A percentile compares a stretch with the other conserved stretches of the same genome.
These are phyloP conservation scores for Ellobium chinense DNA, from an alignment of 2,888 invertebrate genomes.

Conservation along the genomic window DNA sequence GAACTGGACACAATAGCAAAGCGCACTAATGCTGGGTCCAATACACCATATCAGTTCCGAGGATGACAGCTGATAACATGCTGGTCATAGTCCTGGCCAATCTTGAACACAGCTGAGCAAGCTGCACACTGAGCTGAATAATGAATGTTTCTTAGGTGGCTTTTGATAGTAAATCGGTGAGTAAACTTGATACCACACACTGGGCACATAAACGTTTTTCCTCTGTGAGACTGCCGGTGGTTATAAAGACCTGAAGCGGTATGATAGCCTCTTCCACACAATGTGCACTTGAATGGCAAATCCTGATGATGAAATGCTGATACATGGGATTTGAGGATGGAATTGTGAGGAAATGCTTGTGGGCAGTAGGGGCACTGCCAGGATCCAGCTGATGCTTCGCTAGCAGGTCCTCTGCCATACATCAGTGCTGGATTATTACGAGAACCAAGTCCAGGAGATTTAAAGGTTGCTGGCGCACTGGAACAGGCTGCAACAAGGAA, in stretches of 20 bases:
- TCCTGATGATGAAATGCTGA: constrained; percentile 16
- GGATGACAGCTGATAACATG: constrained; percentile 34
- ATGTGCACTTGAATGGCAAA: constrained; percentile 36
- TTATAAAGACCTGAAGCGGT: constrained; percentile 38
- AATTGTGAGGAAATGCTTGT: too few relatives aligned
- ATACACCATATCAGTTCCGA: too few relatives aligned
- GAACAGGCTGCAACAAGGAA: too few relatives aligned
- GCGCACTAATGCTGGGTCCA: too few relatives aligned
- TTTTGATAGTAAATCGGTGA: constrained; percentile 11
- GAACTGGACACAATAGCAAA: too few relatives aligned
- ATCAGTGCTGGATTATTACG: too few relatives aligned
- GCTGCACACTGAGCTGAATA: constrained; percentile 4
- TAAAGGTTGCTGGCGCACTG: too few relatives aligned
- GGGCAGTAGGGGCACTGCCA: neutral
- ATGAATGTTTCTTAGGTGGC: constrained; percentile 25
- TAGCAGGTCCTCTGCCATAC: too few relatives aligned
- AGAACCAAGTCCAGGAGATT: too few relatives aligned
- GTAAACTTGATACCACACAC: constrained; percentile 40
- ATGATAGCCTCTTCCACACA: constrained; percentile 47
- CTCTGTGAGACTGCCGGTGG: constrained; percentile 47
- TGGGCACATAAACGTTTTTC: constrained; percentile 40
- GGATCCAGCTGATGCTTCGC: too few relatives aligned
- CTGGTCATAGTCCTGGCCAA: constrained; percentile 17
- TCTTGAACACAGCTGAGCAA: constrained; percentile 11
- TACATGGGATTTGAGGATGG: neutral